Base-by-base conservation (phyloP, 1,140 invertebrate species). In the Saxidomus purpurata region DNA sequence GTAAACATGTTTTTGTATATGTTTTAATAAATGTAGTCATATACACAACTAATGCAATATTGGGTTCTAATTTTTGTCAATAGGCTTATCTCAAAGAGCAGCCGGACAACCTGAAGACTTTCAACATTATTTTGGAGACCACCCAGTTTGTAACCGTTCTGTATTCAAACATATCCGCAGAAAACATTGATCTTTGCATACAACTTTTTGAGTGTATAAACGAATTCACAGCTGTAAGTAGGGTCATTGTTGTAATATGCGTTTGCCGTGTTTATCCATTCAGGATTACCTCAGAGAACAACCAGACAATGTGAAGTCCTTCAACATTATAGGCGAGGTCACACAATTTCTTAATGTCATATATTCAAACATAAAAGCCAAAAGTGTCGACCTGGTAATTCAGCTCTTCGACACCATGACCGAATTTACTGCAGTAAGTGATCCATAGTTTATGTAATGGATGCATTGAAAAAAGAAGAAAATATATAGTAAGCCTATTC, bases 301-400 rank as follows among this genome's bases (percentile, higher is more conserved):
- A 84, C 95, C 95, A 15, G 95, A 96, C 91, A 96, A 96, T 87
- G 94, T 96, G 28, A 96, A 95, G 89, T 96, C 95, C 11, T 95
- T 96, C 84, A 95, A 96, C 91, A 94, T 96, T 49, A 95, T 96
- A 11, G 95, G 93, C n/a, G 95, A 95, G 85, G 95, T 95, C 43
- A 94, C 94, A 0, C 91, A 94, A 86, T 96, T 96, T 89, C 90
- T 96, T 19, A 94, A 95, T 79, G 94, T 95, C 13, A 93, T 96
- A 25, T 96, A 96, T 90, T 95, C 95, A 85, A 96, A 96, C 92
- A 95, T 96, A 77, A 95, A 92, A 85, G 91, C 91, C 22, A 94
- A 94, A 79, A 95, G 94, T 88, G 95, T 96, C 34, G 95, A 94
- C 80, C 90, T 96, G n/a, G 93, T 94, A 49, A 95, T 95, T 17